Percentiles rank a stretch among this genome's conserved stretches.
These are phyloP conservation scores for Zootoca vivipara DNA, from an alignment of 2,113 vertebrate species.

Conservation along the genomic window DNA sequence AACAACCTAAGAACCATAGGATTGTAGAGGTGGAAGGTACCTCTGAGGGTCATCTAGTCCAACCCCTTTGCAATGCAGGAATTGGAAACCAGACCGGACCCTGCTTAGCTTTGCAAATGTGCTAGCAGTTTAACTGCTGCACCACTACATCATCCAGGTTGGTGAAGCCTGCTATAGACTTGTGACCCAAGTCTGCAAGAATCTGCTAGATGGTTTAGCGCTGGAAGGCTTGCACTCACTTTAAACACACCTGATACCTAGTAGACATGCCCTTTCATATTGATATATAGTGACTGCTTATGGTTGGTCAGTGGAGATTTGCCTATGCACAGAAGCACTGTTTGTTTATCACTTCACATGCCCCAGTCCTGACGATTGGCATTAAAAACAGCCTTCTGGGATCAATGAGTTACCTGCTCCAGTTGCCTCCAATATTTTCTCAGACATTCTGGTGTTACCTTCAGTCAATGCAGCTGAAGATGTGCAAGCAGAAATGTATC, in stretches of 20 bases:
- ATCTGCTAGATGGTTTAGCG: background rate
- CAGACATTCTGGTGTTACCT: background rate
- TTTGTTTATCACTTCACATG: background rate
- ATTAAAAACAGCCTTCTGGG: background rate
- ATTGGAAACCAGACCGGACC: too few relatives aligned
- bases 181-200: background rate
- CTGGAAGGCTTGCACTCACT: background rate
- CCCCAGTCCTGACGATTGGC: background rate
- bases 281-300: background rate
- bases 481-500: background rate
- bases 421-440: background rate
- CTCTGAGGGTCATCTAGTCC: too few relatives aligned
- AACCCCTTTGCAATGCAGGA: too few relatives aligned
- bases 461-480: background rate
- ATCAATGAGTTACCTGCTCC: background rate
- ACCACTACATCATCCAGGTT: too few relatives aligned
- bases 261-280: background rate
- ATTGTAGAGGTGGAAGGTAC: too few relatives aligned
- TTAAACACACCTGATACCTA: too few relatives aligned
- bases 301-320: background rate
- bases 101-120: too few relatives aligned
- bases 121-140: too few relatives aligned
- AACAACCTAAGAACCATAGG: too few relatives aligned
- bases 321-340: background rate
- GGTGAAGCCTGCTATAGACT: background rate